phyloP scores from a whole-genome alignment of 2,113 vertebrate species.

The Chloropsis cyanopogon region DNA sequence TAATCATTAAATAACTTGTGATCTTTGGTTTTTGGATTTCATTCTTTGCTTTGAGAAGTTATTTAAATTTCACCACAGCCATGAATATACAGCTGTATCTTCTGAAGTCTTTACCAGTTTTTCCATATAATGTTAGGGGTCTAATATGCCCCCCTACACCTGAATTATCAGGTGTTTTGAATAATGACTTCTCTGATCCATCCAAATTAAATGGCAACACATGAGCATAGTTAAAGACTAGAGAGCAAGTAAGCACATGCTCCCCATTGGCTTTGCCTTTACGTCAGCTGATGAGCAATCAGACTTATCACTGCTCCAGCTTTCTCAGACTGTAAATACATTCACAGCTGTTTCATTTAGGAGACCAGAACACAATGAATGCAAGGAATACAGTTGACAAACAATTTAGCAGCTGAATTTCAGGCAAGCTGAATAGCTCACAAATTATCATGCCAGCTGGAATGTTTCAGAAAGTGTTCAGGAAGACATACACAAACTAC shows the following conservation, averaged over 20 bases:
- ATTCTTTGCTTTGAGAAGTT: neutral
- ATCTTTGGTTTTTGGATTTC: neutral
- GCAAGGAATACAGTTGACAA: neutral
- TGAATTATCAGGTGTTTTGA: neutral
- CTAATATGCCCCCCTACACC: neutral
- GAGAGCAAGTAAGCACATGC: neutral
- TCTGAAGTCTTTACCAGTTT: neutral
- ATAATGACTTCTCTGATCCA: neutral
- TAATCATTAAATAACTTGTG: neutral
- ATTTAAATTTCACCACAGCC: neutral
- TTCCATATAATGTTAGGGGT: neutral
- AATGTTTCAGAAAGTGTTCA: neutral
- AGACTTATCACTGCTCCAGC: neutral
- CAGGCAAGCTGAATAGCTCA: neutral
- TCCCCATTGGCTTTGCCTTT: neutral
- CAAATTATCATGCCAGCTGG: neutral
- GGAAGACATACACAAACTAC: neutral
- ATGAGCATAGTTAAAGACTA: neutral
- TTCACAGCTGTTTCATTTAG: conserved; percentile 3
- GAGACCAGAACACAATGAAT: neutral
- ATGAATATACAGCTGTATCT: neutral
- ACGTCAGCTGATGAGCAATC: neutral
- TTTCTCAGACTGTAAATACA: neutral
- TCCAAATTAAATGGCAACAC: neutral
- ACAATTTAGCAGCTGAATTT: neutral